phyloP scores from a whole-genome alignment of 2,113 vertebrate species.

The Eulemur rufifrons region DNA sequence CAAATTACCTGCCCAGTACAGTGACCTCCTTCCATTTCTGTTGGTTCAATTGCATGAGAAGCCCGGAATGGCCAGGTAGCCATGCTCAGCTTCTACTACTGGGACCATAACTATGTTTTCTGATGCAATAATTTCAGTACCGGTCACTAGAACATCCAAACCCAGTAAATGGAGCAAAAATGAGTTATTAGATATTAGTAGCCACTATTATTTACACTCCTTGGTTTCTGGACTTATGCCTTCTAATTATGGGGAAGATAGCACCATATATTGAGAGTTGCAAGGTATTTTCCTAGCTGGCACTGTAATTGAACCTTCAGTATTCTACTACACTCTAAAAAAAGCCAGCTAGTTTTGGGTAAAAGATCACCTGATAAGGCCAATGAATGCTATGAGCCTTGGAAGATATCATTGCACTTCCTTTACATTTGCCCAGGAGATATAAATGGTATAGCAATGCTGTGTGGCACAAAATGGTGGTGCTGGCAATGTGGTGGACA shows the following conservation, averaged over 20 bases:
- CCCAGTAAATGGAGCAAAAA: neutral
- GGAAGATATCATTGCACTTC: neutral
- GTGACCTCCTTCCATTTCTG: neutral
- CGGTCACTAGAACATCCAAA: neutral
- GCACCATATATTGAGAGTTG: neutral
- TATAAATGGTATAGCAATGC: neutral
- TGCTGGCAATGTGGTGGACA: neutral
- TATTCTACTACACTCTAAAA: neutral
- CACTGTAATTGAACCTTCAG: neutral
- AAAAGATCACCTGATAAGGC: neutral
- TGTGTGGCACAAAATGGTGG: neutral
- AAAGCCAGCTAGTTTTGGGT: neutral
- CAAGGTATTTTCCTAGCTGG: neutral
- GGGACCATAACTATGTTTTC: neutral
- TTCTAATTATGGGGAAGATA: constrained; percentile 18
- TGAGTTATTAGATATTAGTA: neutral
- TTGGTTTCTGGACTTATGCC: neutral
- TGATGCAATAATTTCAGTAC: neutral
- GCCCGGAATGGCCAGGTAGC: neutral
- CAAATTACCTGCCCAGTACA: neutral
- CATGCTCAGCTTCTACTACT: neutral
- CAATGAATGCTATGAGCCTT: neutral
- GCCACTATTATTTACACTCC: neutral
- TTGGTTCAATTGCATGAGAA: neutral
- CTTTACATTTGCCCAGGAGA: neutral